phyloP scores from a whole-genome alignment of 53 echinoderm and acorn worm species.

The Crossaster papposus region DNA sequence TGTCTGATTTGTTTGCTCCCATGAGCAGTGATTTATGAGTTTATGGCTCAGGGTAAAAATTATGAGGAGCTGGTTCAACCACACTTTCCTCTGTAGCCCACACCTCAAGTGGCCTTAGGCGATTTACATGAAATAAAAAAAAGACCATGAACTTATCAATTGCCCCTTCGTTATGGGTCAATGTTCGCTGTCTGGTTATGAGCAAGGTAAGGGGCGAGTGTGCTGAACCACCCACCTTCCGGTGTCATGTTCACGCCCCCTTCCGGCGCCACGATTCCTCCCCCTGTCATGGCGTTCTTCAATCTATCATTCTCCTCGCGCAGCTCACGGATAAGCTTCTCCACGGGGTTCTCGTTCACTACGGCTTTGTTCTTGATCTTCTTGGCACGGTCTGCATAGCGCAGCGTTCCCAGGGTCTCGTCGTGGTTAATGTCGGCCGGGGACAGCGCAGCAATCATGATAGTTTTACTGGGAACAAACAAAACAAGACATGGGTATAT shows the following conservation, averaged over 20 bases:
- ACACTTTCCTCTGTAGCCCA: no score
- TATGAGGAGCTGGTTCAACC: no score
- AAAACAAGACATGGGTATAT: neutral
- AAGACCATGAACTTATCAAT: no score
- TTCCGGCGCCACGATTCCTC: slow-evolving; percentile 38
- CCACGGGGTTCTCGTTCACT: slow-evolving; percentile 97
- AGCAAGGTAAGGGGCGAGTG: neutral
- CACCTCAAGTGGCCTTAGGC: no score
- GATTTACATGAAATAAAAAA: no score
- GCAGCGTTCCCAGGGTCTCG: slow-evolving; percentile 88
- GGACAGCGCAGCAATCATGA: slow-evolving; percentile 98
- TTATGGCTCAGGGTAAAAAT: no score
- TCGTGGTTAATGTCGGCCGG: slow-evolving; percentile 99
- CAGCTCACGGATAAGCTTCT: slow-evolving; percentile 94
- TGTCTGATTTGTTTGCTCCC: no score
- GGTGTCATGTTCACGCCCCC: slow-evolving; percentile 81
- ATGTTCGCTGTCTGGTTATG: no score
- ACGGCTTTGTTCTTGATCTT: slow-evolving; percentile 99
- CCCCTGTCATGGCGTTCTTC: slow-evolving; percentile 85
- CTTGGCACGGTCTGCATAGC: slow-evolving; percentile 98
- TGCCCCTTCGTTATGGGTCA: no score
- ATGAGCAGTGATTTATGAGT: no score
- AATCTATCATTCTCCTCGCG: slow-evolving; percentile 92
- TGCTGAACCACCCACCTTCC: slow-evolving; percentile 69
- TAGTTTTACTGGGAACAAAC: slow-evolving; percentile 79